phyloP scores from a whole-genome alignment of 2,888 invertebrate species.

The Standfussiana lucernea region DNA sequence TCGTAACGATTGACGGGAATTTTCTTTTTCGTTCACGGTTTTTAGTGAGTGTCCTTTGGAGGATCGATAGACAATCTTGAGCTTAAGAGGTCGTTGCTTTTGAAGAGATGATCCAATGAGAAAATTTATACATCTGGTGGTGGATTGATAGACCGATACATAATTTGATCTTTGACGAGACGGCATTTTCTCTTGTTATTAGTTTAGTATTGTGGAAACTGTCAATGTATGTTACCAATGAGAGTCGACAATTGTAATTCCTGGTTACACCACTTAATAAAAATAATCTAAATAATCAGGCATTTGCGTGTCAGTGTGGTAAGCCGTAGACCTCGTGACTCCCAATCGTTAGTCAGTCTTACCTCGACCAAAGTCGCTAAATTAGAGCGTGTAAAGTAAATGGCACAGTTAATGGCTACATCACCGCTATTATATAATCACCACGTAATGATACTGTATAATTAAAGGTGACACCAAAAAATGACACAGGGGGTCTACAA shows the following conservation, averaged over 20 bases:
- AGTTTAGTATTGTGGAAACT: not conserved
- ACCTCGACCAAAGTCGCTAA: not conserved
- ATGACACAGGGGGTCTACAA: conserved; percentile 11
- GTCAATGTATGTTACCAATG: not conserved
- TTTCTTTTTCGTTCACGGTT: conserved; percentile 54
- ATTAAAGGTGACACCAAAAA: conserved; percentile 59
- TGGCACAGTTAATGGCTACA: conserved; percentile 39
- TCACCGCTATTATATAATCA: conserved; percentile 44
- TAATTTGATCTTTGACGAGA: not conserved
- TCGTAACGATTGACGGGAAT: conserved; percentile 52
- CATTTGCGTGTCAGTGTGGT: not conserved
- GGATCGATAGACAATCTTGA: conserved; percentile 22
- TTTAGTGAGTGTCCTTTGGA: conserved; percentile 33
- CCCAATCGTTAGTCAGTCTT: conserved; percentile 2
- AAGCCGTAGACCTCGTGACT: conserved; percentile 7
- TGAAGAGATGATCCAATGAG: not conserved
- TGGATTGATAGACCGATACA: no score
- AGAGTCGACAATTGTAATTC: not conserved
- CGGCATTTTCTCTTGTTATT: no score
- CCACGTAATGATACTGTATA: conserved; percentile 54
- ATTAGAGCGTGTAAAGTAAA: conserved; percentile 30
- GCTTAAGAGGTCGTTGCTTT: conserved; percentile 36
- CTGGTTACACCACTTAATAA: not conserved
- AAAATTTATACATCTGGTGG: not conserved
- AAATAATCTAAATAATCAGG: not conserved